Evolutionary conservation across 2,113 vertebrate genomes (phyloP).

Genomic region (Bostrychus sinensis): DNA sequence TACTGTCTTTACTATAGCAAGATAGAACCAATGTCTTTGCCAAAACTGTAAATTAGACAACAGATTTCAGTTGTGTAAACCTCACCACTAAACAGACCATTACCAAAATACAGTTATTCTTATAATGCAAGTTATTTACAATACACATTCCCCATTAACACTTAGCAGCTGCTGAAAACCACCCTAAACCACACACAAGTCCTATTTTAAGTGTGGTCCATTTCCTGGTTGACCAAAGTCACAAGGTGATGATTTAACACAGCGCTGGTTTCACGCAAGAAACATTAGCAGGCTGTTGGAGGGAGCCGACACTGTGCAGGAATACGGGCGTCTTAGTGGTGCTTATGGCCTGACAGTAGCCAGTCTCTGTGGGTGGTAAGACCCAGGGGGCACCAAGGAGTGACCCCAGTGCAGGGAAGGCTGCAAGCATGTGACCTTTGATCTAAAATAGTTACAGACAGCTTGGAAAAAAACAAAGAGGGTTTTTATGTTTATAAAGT

Average conservation of each 20-base stretch:
- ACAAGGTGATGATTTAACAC: slow-evolving; percentile 45
- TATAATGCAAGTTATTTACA: not conserved
- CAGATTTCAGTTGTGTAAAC: not conserved
- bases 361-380: slow-evolving; percentile 55
- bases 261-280: slow-evolving; percentile 36
- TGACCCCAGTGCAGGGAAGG: slow-evolving; percentile 24
- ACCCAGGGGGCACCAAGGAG: slow-evolving; percentile 1
- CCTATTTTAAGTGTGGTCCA: slow-evolving; percentile 38
- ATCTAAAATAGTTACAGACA: slow-evolving; percentile 3
- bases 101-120: slow-evolving; percentile 1
- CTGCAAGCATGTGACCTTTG: slow-evolving; percentile 22
- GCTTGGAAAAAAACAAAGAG: slow-evolving; percentile 1
- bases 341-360: slow-evolving; percentile 16
- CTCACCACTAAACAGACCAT: slow-evolving; percentile 6
- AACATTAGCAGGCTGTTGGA: slow-evolving; percentile 26
- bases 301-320: slow-evolving; percentile 6
- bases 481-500: not conserved
- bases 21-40: not conserved
- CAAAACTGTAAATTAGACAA: not conserved
- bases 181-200: slow-evolving; percentile 11
- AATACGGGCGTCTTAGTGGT: slow-evolving; percentile 1
- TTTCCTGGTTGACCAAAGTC: slow-evolving; percentile 21
- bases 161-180: slow-evolving; percentile 43
- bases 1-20: no score
- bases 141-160: slow-evolving; percentile 46